Base-by-base conservation (phyloP, 2,888 invertebrate genomes). In the Plutella xylostella region DNA sequence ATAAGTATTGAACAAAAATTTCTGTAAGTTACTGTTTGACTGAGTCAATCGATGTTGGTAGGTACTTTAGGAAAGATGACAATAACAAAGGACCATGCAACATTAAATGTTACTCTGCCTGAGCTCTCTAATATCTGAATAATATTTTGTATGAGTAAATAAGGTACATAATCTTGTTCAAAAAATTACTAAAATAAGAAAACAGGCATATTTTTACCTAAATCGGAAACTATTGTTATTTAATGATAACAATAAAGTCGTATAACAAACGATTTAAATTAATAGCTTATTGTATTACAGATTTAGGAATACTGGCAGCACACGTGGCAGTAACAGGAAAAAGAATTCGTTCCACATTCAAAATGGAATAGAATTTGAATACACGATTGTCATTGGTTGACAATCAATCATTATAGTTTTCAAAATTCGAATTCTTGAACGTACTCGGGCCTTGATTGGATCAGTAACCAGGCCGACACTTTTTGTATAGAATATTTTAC, bases 391-490 rank as follows among this genome's bases (percentile, higher is more conserved):
- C 76, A 78, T 73, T 76, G 73, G 77, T 74, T 76, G 76, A 79
- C 78, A 78, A 79, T 79, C 77, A 78, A 79, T 79, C 77, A 79
- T 77, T 76, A 76, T 69, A 72, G 72, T 74, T 75, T 76, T 78
- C 72, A 71, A 78, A 77, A 73, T 77, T 69, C 66, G 73, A 73
- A 74, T 74, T 75, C 74, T 67, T 60, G 61, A 58, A 63, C 70
- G 68, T 68, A 69, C 69, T 68, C 66, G 69, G 65, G 64, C 64
- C 65, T 68, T 62, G 75, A 76, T 76, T 68, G 52, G 67, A 74
- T 74, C 72, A 60, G 67, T 61, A 55, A 63, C 57, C 57, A 62
- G 65, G 60, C 61, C 63, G 59, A 68, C 58, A 58, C 61, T 62
- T 60, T 56, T 60, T 62, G 66, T 61, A 30, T 45, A 9, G 31